Conservation (phyloP, 2,113 vertebrate species). For the Pseudopodoces humilis region DNA sequence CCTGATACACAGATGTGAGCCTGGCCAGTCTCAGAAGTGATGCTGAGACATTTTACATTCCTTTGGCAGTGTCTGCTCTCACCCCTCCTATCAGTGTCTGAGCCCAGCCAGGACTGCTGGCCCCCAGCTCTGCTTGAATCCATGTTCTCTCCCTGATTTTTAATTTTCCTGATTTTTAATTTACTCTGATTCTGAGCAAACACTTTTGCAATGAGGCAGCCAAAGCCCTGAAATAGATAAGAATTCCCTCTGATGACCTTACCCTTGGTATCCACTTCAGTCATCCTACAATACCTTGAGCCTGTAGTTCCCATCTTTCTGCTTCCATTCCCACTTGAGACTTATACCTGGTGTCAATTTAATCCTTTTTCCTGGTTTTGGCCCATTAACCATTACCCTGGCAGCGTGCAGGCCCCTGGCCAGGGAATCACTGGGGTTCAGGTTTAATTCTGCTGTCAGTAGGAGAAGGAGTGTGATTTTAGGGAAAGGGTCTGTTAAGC, state of each 20-base stretch:
- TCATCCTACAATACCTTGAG: not conserved
- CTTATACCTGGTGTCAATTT: not conserved
- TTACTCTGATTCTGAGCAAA: not conserved
- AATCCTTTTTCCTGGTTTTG: not conserved
- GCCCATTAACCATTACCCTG: not conserved
- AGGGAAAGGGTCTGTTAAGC: not conserved
- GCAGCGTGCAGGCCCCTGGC: not conserved
- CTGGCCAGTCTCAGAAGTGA: not conserved
- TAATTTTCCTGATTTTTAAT: not conserved
- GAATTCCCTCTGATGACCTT: not conserved
- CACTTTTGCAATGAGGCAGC: not conserved
- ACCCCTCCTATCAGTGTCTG: accelerated
- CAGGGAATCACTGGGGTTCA: not conserved
- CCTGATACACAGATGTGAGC: not conserved
- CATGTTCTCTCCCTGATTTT: not conserved
- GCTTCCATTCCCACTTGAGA: not conserved
- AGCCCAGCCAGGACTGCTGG: not conserved
- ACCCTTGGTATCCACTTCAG: not conserved
- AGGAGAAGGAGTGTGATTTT: not conserved
- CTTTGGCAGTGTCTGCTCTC: not conserved
- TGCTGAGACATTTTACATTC: not conserved
- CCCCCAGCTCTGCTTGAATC: not conserved
- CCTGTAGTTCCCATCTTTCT: not conserved
- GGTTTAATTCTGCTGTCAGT: not conserved
- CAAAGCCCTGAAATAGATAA: not conserved